Evolutionary conservation across 2,113 vertebrate genomes (phyloP).

Genomic region (Dipodomys merriami): DNA sequence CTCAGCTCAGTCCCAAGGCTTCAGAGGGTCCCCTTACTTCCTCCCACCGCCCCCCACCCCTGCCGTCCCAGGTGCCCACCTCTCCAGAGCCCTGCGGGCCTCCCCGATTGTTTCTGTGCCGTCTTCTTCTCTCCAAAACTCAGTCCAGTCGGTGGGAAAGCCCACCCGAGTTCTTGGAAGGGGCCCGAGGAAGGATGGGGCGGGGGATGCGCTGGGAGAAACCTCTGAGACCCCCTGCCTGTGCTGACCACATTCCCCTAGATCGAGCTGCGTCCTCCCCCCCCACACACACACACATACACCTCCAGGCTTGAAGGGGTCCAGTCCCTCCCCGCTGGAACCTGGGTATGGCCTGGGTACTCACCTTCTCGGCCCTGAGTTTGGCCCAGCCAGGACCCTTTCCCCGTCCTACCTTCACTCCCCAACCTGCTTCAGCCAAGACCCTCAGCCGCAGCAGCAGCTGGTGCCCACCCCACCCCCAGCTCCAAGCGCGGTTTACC

Average conservation of each 20-base stretch:
- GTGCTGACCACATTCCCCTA: background rate
- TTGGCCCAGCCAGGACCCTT: background rate
- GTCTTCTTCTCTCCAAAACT: background rate
- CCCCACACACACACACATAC: too few relatives aligned
- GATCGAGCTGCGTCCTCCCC: background rate
- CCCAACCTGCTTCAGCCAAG: background rate
- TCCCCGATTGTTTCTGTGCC: background rate
- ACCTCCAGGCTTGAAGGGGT: too few relatives aligned
- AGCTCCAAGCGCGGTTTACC: conserved; percentile 45
- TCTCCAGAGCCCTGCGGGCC: background rate
- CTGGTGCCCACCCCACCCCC: background rate
- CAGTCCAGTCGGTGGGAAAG: background rate
- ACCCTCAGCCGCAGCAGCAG: background rate
- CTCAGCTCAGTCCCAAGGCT: conserved; percentile 49
- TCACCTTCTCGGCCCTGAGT: background rate
- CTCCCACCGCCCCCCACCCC: background rate
- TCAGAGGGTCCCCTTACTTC: conserved; percentile 44
- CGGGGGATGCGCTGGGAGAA: background rate
- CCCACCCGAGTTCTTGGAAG: background rate
- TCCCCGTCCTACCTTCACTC: background rate
- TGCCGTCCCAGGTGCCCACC: background rate
- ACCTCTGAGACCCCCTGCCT: background rate
- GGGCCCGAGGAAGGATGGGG: background rate
- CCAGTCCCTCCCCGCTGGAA: background rate
- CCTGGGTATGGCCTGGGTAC: background rate